These are phyloP conservation scores for Neoaliturus tenellus DNA, from an alignment of 2,888 invertebrate genomes.

Conservation along the genomic window DNA sequence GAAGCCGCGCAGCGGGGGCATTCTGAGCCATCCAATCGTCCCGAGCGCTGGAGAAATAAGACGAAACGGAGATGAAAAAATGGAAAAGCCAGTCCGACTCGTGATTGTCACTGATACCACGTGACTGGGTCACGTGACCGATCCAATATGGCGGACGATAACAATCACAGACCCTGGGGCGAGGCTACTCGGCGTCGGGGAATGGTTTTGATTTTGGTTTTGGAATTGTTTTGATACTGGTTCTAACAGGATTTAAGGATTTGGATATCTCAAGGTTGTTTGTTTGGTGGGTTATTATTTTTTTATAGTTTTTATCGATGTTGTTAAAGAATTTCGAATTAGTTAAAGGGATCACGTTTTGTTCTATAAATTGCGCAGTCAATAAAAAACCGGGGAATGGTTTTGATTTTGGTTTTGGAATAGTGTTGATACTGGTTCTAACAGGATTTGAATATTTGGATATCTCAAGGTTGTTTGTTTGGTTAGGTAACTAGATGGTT, in stretches of 20 bases:
- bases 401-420: not conserved
- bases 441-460: too few species aligned
- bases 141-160: constrained; percentile 42
- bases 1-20: not conserved
- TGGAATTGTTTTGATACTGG: not conserved
- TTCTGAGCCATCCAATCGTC: not conserved
- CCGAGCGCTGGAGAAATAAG: not conserved
- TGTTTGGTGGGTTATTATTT: too few species aligned
- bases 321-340: too few species aligned
- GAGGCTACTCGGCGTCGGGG: not conserved
- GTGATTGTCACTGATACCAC: constrained; percentile 48
- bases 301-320: too few species aligned
- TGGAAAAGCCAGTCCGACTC: constrained; percentile 49
- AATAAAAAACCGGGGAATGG: too few species aligned
- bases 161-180: constrained; percentile 17
- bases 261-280: too few species aligned
- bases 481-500: too few species aligned
- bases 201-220: not conserved
- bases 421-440: too few species aligned
- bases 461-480: too few species aligned
- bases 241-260: not conserved
- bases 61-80: constrained; percentile 37
- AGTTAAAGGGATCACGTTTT: too few species aligned
- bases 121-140: constrained; percentile 20
- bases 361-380: too few species aligned